A percentile compares a stretch with the other conserved stretches of the same genome.
These are phyloP conservation scores for Neoscelio sp. DNA, from an alignment of 2,888 invertebrate species.

Conservation along the genomic window DNA sequence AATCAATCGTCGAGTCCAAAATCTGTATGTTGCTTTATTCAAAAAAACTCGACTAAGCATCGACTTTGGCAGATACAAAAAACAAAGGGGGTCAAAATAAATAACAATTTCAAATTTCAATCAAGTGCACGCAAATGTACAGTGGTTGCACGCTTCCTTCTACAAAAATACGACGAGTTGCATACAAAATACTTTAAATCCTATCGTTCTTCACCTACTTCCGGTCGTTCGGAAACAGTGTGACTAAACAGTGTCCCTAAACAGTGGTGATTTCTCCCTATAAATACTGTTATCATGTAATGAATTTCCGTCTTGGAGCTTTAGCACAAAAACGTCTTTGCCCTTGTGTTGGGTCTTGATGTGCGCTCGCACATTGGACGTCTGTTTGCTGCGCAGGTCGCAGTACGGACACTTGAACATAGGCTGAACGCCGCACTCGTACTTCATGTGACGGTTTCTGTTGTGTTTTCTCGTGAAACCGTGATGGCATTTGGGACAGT, in stretches of 20 bases:
- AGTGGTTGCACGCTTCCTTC: neutral
- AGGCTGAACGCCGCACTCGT: slow-evolving; percentile 74
- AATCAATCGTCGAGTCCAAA: slow-evolving; percentile 20
- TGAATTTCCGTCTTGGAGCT: slow-evolving; percentile 57
- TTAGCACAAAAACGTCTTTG: slow-evolving; percentile 68
- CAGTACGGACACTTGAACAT: slow-evolving; percentile 79
- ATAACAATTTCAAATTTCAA: slow-evolving; percentile 40
- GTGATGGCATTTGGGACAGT: slow-evolving; percentile 75
- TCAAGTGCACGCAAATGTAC: too few relatives aligned
- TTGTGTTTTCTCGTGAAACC: slow-evolving; percentile 76
- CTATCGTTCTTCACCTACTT: too few relatives aligned
- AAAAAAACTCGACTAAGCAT: slow-evolving; percentile 13
- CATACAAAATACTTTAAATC: slow-evolving; percentile 39
- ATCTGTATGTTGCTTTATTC: slow-evolving; percentile 46
- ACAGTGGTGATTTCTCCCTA: too few relatives aligned
- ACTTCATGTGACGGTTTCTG: slow-evolving; percentile 76
- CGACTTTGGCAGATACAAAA: slow-evolving; percentile 1
- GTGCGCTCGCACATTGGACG: slow-evolving; percentile 75
- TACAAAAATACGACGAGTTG: slow-evolving; percentile 36
- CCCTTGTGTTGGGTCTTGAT: slow-evolving; percentile 74
- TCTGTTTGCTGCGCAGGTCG: slow-evolving; percentile 73
- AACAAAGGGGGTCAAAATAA: too few relatives aligned
- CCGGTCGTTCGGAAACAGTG: too few relatives aligned
- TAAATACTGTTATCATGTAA: too few relatives aligned
- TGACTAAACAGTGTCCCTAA: too few relatives aligned